These are phyloP conservation scores for Heptranchias perlo DNA, from an alignment of 2,113 vertebrate species.

Conservation along the genomic window DNA sequence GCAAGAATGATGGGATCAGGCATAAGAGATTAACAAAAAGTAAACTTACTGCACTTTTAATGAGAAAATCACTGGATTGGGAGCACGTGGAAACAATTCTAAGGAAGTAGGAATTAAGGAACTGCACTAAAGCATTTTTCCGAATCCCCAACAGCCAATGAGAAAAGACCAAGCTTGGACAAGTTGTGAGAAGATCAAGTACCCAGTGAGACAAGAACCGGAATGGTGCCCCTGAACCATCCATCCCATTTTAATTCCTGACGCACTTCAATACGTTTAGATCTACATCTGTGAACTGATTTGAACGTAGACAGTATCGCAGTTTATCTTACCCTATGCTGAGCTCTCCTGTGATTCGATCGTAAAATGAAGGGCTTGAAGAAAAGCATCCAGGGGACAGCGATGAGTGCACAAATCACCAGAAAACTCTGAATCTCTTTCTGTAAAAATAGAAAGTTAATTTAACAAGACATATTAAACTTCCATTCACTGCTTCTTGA, in stretches of 20 bases:
- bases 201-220: background rate
- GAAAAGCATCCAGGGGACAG: slow-evolving; percentile 72
- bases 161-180: background rate
- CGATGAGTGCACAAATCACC: slow-evolving; percentile 65
- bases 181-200: background rate
- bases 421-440: slow-evolving; percentile 67
- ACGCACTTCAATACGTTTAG: background rate
- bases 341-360: slow-evolving; percentile 55
- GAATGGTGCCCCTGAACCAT: background rate
- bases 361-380: slow-evolving; percentile 68
- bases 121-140: background rate
- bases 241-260: background rate
- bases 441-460: slow-evolving; percentile 45
- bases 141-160: background rate
- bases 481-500: background rate
- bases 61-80: background rate
- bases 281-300: background rate
- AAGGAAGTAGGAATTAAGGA: background rate
- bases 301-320: background rate
- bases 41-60: background rate
- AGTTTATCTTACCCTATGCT: slow-evolving; percentile 50
- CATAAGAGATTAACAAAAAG: background rate
- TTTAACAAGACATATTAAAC: background rate
- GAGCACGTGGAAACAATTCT: background rate
- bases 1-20: background rate